These are phyloP conservation scores for Kuschelorhynchus macadamiae DNA, from an alignment of 2,888 invertebrate species.

Conservation along the genomic window DNA sequence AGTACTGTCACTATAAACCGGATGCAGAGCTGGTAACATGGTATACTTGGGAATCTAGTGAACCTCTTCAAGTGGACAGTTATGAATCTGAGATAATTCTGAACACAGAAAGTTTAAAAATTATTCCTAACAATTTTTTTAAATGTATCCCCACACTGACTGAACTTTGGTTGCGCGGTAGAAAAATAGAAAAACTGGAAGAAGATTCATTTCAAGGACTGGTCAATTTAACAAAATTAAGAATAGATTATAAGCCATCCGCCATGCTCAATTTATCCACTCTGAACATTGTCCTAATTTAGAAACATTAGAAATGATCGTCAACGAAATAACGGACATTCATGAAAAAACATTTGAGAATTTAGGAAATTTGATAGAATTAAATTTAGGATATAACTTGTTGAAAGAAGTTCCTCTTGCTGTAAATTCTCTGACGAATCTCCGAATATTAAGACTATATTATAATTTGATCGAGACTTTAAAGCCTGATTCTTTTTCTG, in stretches of 20 bases:
- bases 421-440: slow-evolving; percentile 53
- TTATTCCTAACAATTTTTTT: slow-evolving; percentile 24
- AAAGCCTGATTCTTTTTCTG: slow-evolving; percentile 44
- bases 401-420: slow-evolving; percentile 55
- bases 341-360: slow-evolving; percentile 43
- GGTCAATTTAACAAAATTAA: slow-evolving; percentile 49
- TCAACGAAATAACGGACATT: slow-evolving; percentile 54
- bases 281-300: slow-evolving; percentile 42
- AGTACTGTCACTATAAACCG: too few relatives aligned
- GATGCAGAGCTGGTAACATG: too few relatives aligned
- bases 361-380: slow-evolving; percentile 52
- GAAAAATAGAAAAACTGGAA: slow-evolving; percentile 53
- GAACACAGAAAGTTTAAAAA: slow-evolving; percentile 32
- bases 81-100: slow-evolving; percentile 30
- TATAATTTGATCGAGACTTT: slow-evolving; percentile 49
- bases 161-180: slow-evolving; percentile 55
- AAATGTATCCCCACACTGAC: slow-evolving; percentile 27
- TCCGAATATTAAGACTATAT: slow-evolving; percentile 51
- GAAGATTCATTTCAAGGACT: slow-evolving; percentile 48
- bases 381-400: slow-evolving; percentile 60
- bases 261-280: slow-evolving; percentile 39
- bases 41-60: slow-evolving; percentile 60
- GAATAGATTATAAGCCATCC: slow-evolving; percentile 54
- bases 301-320: slow-evolving; percentile 57
- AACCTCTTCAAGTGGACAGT: slow-evolving; percentile 37